Conservation (phyloP, 2,797 vertebrate species). For the Huso huso region DNA sequence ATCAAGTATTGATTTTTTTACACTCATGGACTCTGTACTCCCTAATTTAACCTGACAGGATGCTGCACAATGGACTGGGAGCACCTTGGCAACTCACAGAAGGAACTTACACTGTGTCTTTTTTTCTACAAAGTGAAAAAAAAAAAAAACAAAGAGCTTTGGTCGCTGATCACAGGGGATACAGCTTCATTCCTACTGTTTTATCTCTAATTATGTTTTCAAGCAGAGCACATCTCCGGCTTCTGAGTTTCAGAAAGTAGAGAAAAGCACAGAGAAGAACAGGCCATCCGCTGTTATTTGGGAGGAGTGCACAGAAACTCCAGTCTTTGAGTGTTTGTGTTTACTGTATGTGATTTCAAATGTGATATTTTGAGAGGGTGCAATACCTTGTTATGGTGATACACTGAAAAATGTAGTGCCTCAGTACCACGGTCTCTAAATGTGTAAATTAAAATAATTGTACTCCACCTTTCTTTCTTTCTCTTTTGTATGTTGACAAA, state of each 20-base stretch:
- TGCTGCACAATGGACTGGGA: constrained; percentile 97
- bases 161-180: constrained; percentile 47
- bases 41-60: constrained; percentile 99
- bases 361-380: constrained; percentile 49
- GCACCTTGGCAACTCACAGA: constrained; percentile 92
- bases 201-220: constrained; percentile 69
- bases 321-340: constrained; percentile 63
- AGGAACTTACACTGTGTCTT: constrained; percentile 83
- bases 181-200: constrained; percentile 52
- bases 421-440: not conserved
- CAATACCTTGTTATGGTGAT: too few species aligned
- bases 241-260: constrained; percentile 48
- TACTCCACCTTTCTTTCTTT: not conserved
- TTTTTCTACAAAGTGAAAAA: constrained; percentile 55
- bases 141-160: constrained; percentile 53
- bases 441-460: not conserved
- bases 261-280: constrained; percentile 53
- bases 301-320: constrained; percentile 59
- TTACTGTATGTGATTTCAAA: constrained; percentile 43
- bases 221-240: constrained; percentile 47
- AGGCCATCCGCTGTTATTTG: constrained; percentile 61
- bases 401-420: too few species aligned
- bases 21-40: constrained; percentile 98
- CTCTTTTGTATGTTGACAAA: too few species aligned
- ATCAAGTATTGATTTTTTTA: constrained; percentile 99